Evolutionary conservation across 2,113 vertebrate species (phyloP).

Genomic region (Anhinga rufa): DNA sequence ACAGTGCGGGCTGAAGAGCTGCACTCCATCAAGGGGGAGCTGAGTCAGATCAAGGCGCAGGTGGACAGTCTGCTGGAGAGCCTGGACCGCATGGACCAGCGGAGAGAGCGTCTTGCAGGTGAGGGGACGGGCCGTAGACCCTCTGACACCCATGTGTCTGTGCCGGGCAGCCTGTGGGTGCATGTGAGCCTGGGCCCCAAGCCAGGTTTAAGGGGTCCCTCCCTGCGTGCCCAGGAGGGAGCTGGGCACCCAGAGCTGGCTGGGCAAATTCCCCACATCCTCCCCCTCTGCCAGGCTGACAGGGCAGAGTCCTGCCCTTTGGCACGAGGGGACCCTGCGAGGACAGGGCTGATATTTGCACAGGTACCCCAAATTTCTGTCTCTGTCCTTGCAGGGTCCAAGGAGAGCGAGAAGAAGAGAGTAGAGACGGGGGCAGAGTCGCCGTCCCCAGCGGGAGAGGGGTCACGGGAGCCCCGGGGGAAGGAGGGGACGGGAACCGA

Average conservation of each 20-base stretch:
- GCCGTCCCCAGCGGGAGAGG: background rate
- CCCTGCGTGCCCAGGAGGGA: background rate
- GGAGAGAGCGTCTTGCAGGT: slow-evolving; percentile 65
- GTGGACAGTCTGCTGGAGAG: slow-evolving; percentile 85
- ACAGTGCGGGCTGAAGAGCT: slow-evolving; percentile 80
- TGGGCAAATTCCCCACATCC: background rate
- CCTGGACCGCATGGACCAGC: slow-evolving; percentile 83
- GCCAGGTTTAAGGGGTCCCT: background rate
- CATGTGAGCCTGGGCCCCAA: rapidly evolving
- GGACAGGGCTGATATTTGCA: background rate
- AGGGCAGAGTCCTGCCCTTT: rapidly evolving
- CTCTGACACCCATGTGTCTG: rapidly evolving
- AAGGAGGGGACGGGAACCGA: background rate
- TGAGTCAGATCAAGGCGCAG: slow-evolving; percentile 88
- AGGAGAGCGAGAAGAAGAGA: slow-evolving; percentile 14
- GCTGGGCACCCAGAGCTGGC: background rate
- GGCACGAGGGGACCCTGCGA: rapidly evolving
- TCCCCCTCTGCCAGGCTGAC: background rate
- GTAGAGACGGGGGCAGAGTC: background rate
- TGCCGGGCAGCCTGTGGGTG: background rate
- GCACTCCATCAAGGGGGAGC: slow-evolving; percentile 83
- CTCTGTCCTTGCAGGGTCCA: slow-evolving; percentile 14
- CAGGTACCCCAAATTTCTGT: background rate
- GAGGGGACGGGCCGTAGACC: background rate
- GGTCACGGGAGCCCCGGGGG: background rate